Evolutionary conservation across 1,140 invertebrate genomes (phyloP).

Genomic region (Trichoplusia ni): DNA sequence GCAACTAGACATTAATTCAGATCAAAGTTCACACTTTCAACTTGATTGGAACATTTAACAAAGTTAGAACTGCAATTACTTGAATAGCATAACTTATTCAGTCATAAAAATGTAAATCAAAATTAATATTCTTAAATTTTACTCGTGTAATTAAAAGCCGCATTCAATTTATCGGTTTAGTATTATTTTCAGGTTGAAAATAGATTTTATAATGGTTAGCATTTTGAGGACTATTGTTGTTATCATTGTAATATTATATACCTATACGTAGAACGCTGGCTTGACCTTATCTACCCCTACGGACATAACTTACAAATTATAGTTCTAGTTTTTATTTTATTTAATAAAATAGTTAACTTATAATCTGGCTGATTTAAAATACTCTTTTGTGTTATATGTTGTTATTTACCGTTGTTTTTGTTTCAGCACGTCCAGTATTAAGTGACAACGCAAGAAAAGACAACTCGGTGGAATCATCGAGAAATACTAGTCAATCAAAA

Average conservation of each 20-base stretch:
- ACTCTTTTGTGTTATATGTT: neutral
- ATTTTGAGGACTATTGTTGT: no score
- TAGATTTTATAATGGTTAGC: no score
- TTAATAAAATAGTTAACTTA: no score
- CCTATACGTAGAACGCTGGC: no score
- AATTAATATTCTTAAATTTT: neutral
- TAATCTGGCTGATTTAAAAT: neutral
- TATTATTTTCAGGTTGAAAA: no score
- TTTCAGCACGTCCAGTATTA: conserved; percentile 58
- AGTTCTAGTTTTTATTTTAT: no score
- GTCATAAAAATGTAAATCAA: conserved; percentile 11
- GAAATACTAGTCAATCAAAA: conserved; percentile 73
- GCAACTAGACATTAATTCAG: no score
- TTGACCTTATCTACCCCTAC: no score
- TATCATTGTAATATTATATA: no score
- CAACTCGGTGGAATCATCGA: conserved; percentile 53
- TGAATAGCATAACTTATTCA: neutral
- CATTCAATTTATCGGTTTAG: neutral
- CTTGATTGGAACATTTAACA: neutral
- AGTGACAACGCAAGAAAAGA: conserved; percentile 57
- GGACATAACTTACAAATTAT: no score
- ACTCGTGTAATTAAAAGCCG: neutral
- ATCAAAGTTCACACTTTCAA: conserved; percentile 18
- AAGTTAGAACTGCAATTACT: conserved; percentile 24
- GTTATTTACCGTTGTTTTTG: conserved; percentile 9